Evolutionary conservation across 2,797 vertebrate species (phyloP), one percentile per base, ranked within the genome.

Genomic region (Protosalanx chinensis): DNA sequence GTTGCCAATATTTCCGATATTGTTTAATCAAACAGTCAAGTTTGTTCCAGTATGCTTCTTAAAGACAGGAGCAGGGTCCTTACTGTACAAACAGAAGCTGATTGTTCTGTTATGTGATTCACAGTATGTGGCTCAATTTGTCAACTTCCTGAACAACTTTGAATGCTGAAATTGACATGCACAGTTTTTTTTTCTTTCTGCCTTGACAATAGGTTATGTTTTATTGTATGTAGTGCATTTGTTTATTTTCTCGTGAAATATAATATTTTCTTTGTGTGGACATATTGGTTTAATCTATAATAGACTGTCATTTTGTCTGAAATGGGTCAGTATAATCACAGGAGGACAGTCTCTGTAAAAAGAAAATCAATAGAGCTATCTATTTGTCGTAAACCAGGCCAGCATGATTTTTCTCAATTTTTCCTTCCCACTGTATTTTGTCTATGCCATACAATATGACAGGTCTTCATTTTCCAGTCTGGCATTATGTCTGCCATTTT

Each of bases 301-400:
- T 88, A 90, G 87, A 80, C 76, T 71, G 87, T 82, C 85, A 76
- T 79, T 76, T 81, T 76, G 81, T 81, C 77, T 86, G 81, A 94
- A 94, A 93, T 93, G 88, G 92, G 92, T 93, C 92, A 92, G 90
- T 89, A 88, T 91, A 93, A 91, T 93, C 91, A 92, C 90, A 92
- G 87, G 80, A 82, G 90, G 90, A 90, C 87, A 86, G 87, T 85
- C 84, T 73, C 86, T 82, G 87, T 88, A 91, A 92, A 91, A 91
- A 89, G 85, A 87, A 92, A 91, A 93, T 93, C 91, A 93, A 93
- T 93, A 91, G 92, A 93, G 90, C 89, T 91, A 92, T 93, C 91
- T 93, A 92, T 94, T 93, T 93, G 91, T 92, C 89, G 83, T 92
- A 87, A 93, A 93, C 90, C 91, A 93, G 92, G 90, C 90, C 92